Evolutionary conservation across 1,140 invertebrate species (phyloP).

Genomic region (Anoplophora glabripennis): DNA sequence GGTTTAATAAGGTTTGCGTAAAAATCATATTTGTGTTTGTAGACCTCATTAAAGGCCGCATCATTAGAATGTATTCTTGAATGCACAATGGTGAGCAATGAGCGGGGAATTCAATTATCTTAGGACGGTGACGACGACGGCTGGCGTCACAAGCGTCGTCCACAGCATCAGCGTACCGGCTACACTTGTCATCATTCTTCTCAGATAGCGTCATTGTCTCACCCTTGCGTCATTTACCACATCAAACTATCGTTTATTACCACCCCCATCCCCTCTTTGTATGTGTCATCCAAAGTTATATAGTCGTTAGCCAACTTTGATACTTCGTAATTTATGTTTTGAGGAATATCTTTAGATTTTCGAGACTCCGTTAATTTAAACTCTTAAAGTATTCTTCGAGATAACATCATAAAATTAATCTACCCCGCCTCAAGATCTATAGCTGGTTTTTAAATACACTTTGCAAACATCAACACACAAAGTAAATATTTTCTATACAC

Average conservation of each 20-base stretch:
- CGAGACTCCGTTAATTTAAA: too few relatives aligned
- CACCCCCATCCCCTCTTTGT: constrained; percentile 1
- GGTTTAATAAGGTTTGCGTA: constrained; percentile 21
- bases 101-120: constrained; percentile 38
- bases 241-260: constrained; percentile 46
- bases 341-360: too few relatives aligned
- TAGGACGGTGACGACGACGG: constrained; percentile 9
- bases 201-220: constrained; percentile 45
- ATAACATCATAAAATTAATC: too few relatives aligned
- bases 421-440: too few relatives aligned
- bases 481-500: too few relatives aligned
- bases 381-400: too few relatives aligned
- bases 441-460: too few relatives aligned
- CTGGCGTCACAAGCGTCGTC: constrained; percentile 5
- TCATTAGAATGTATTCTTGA: constrained; percentile 38
- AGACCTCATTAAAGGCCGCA: constrained; percentile 33
- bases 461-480: too few relatives aligned
- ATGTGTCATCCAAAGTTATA: constrained; percentile 7
- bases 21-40: constrained; percentile 22
- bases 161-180: constrained; percentile 9
- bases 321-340: too few relatives aligned
- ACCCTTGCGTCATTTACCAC: constrained; percentile 46
- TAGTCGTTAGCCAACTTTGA: constrained; percentile 5
- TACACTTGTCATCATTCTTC: constrained; percentile 40
- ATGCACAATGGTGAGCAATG: constrained; percentile 35